Evolutionary conservation across 2,797 vertebrate species (phyloP), one percentile per base, ranked within the genome.

Genomic region (Pelobates cultripes): DNA sequence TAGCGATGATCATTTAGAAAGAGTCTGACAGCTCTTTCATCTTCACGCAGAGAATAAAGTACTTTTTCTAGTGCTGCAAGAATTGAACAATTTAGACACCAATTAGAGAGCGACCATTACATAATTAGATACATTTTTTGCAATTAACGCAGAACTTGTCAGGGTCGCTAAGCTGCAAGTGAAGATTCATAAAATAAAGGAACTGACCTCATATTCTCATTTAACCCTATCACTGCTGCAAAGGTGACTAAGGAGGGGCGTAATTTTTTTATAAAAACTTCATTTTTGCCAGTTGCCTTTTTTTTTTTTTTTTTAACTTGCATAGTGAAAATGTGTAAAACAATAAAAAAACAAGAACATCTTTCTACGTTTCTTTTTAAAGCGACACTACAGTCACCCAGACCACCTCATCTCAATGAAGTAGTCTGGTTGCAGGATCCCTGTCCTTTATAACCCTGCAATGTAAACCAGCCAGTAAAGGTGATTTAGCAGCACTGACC

Each of bases 121-220:
- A 72, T 80, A 80, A 80, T 80, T 80, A 71, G 61, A 17, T 80
- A 28, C 63, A 28, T 71, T 74, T 12, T 45, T 74, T 80, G 40
- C 72, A 80, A 80, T 80, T 80, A 80, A 68, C 60, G 28, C 4
- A 80, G 12, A 51, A 57, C 44, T 57, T 28, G 70, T 74, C 47
- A 5, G 63, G 70, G 78, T 55, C 61, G 78, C 67, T 68, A 67
- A 68, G 70, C 71, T 63, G 51, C 28, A 42, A 57, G 72, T 64
- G 68, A 71, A 55, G 67, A 72, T 66, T 76, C 44, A 70, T 82
- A 70, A 81, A 61, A 55, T 28, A 69, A 57, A 55, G 28, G 78
- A 53, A 43, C 70, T 28, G 70, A 66, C 15, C 12, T 2, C 3
- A 10, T 51, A 10, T 51, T 3, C 5, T 51, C 47, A 51, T 51